Conservation (phyloP, 2,888 invertebrate species). For the Drosophila niveifrons region DNA sequence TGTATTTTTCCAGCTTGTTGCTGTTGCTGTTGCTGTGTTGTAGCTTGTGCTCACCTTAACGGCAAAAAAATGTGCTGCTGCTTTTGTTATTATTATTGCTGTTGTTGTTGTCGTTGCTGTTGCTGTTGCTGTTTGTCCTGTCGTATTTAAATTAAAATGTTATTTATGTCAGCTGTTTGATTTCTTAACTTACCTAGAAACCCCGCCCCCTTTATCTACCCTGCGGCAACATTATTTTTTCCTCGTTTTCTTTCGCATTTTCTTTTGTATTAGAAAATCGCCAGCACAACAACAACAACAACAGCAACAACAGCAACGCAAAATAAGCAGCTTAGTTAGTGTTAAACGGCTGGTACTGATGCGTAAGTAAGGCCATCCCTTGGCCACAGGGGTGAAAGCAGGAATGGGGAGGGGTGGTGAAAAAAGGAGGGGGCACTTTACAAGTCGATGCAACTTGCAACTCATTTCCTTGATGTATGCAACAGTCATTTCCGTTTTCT, state of each 20-base stretch:
- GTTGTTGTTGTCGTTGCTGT: slow-evolving; percentile 50
- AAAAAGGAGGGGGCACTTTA: too few relatives aligned
- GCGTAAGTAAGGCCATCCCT: slow-evolving; percentile 25
- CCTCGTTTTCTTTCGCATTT: slow-evolving; percentile 38
- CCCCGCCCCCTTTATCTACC: slow-evolving; percentile 28
- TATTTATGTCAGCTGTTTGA: slow-evolving; percentile 81
- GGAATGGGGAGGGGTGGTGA: neutral
- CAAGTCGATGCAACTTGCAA: slow-evolving; percentile 22
- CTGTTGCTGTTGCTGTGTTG: slow-evolving; percentile 43
- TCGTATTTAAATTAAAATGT: slow-evolving; percentile 80
- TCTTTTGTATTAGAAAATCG: slow-evolving; percentile 62
- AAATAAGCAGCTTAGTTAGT: slow-evolving; percentile 75
- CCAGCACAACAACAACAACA: slow-evolving; percentile 50
- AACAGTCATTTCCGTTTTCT: neutral
- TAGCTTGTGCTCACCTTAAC: slow-evolving; percentile 76
- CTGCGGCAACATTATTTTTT: slow-evolving; percentile 58
- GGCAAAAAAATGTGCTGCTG: slow-evolving; percentile 67
- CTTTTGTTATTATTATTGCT: slow-evolving; percentile 43
- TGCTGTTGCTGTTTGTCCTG: slow-evolving; percentile 61
- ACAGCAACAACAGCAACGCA: slow-evolving; percentile 44
- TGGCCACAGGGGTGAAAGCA: neutral
- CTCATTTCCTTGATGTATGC: slow-evolving; percentile 19
- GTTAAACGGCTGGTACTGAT: slow-evolving; percentile 73
- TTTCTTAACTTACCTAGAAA: slow-evolving; percentile 70
- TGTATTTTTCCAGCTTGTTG: slow-evolving; percentile 58